Evolutionary conservation across 2,888 invertebrate species (phyloP).

Genomic region (Oxytorus armatus): DNA sequence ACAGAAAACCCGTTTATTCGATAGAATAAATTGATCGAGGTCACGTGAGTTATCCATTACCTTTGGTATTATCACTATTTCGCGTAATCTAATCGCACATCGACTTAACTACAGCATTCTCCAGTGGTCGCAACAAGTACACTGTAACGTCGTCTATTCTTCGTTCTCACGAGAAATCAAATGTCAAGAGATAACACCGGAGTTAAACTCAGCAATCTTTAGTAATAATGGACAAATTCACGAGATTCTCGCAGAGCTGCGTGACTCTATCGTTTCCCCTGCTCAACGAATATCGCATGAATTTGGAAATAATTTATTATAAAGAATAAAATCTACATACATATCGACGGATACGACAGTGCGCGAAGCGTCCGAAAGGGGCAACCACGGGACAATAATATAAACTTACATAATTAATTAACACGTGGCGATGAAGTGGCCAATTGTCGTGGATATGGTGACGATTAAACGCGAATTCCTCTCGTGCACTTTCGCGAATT

Average conservation of each 20-base stretch:
- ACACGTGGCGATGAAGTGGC: neutral
- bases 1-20: neutral
- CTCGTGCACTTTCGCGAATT: neutral
- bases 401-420: constrained; percentile 52
- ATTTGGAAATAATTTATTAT: constrained; percentile 45
- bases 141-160: too few relatives aligned
- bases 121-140: too few relatives aligned
- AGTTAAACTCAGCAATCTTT: neutral
- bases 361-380: neutral
- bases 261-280: neutral
- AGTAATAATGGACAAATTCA: neutral
- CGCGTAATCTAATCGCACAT: constrained; percentile 15
- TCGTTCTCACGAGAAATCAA: neutral
- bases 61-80: constrained; percentile 17
- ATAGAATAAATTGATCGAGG: neutral
- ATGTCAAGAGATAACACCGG: neutral
- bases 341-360: neutral
- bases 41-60: constrained; percentile 10
- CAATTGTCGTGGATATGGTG: constrained; percentile 5
- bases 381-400: neutral
- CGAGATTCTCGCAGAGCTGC: constrained; percentile 10
- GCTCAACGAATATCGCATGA: neutral
- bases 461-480: neutral
- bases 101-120: constrained; percentile 14
- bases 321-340: constrained; percentile 6